These are phyloP conservation scores for Corythaeola cristata DNA, from an alignment of 2,113 vertebrate species.

Conservation along the genomic window DNA sequence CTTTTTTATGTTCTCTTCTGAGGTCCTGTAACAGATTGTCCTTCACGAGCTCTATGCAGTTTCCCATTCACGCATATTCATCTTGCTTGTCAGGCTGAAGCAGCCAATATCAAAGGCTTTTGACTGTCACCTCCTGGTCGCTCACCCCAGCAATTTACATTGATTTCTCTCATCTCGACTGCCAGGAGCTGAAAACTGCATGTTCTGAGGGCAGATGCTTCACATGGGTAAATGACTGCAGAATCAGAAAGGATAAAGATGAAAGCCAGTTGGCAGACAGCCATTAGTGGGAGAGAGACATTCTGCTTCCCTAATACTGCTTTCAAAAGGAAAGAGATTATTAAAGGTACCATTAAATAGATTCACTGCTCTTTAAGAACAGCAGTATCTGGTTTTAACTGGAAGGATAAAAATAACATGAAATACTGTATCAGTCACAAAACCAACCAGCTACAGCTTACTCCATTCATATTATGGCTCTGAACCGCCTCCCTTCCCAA, in stretches of 20 bases:
- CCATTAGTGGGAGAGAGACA: conserved; percentile 32
- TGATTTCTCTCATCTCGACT: conserved; percentile 14
- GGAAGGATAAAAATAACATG: conserved; percentile 37
- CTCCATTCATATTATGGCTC: neutral
- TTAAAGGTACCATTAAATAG: conserved; percentile 41
- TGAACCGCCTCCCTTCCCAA: neutral
- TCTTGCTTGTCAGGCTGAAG: neutral
- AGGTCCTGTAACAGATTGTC: neutral
- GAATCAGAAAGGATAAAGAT: conserved; percentile 25
- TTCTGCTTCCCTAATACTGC: conserved; percentile 6
- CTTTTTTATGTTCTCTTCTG: neutral
- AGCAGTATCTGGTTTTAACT: neutral
- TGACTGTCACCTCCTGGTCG: conserved; percentile 26
- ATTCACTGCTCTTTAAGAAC: neutral
- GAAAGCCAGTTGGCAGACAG: conserved; percentile 36
- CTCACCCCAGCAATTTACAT: conserved; percentile 32
- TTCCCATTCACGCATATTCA: neutral
- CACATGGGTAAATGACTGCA: neutral
- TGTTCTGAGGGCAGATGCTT: conserved; percentile 11
- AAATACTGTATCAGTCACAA: conserved; percentile 5
- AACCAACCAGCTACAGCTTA: neutral
- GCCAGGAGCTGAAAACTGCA: conserved; percentile 29
- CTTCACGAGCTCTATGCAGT: neutral
- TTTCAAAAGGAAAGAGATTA: conserved; percentile 14
- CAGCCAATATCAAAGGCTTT: neutral